Conservation (phyloP, 2,888 invertebrate species). For the Netelia fuscicornis region DNA sequence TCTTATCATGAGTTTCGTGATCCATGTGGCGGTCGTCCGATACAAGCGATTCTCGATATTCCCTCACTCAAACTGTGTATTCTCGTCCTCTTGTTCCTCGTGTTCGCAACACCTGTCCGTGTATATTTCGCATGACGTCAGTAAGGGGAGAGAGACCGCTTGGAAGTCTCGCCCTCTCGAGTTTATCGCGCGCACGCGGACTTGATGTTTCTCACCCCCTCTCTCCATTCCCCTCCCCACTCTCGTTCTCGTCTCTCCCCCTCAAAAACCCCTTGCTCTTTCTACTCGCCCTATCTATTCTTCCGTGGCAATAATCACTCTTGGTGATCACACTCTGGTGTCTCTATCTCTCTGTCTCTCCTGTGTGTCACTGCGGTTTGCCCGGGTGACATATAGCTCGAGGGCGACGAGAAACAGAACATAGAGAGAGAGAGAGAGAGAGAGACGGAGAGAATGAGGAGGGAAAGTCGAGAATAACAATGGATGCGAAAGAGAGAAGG, state of each 20-base stretch:
- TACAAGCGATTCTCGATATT: conserved; percentile 3
- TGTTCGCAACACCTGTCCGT: conserved; percentile 31
- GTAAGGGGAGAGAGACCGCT: neutral
- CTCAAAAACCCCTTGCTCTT: neutral
- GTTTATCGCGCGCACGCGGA: neutral
- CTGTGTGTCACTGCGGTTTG: conserved; percentile 2
- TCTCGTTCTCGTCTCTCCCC: neutral
- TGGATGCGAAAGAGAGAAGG: conserved; percentile 11
- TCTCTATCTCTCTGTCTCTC: conserved; percentile 7
- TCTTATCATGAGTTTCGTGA: conserved; percentile 16
- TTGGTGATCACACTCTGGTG: conserved; percentile 3
- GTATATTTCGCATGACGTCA: conserved; percentile 43
- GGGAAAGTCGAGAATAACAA: conserved; percentile 48
- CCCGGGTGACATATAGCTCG: neutral
- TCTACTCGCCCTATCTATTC: neutral
- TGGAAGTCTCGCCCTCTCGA: conserved; percentile 12
- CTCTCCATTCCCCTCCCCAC: neutral
- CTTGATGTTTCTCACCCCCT: neutral
- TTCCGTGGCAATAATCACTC: conserved; percentile 44
- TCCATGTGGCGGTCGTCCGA: conserved; percentile 38
- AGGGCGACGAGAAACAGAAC: neutral
- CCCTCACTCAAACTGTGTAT: conserved; percentile 4
- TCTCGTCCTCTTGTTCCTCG: conserved; percentile 24
- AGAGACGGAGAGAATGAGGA: neutral
- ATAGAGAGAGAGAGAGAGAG: neutral